These are phyloP conservation scores for Pelagia noctiluca DNA, from an alignment of 30 jellyfish, hydroid and myxozoan genomes.

Conservation along the genomic window DNA sequence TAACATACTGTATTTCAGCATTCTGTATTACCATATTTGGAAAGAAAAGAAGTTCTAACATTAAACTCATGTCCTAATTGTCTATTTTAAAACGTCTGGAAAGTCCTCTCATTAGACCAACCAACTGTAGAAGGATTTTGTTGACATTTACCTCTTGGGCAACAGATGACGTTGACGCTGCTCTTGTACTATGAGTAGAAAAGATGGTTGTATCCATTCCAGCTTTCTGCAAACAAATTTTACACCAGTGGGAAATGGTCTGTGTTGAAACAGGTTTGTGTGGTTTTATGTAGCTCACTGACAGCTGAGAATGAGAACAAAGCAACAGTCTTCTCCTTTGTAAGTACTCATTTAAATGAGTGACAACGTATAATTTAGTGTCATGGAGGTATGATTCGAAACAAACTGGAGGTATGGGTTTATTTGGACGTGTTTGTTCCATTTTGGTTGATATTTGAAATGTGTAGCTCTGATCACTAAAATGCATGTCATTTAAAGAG, in stretches of 20 bases:
- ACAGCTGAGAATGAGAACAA: not conserved
- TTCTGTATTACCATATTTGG: too few relatives aligned
- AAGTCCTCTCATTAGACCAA: not conserved
- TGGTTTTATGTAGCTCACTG: conserved; percentile 10
- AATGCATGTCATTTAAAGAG: not conserved
- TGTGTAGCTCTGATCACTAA: not conserved
- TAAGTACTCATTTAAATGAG: not conserved
- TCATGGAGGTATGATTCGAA: not conserved
- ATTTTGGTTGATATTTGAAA: not conserved
- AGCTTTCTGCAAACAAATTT: not conserved
- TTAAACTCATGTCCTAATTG: not conserved
- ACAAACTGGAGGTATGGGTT: not conserved
- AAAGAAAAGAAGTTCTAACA: not conserved
- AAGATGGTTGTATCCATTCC: conserved; percentile 2
- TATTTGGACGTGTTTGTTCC: conserved; percentile 23
- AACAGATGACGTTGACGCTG: not conserved
- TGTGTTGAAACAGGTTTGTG: conserved; percentile 23
- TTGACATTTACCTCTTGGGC: not conserved
- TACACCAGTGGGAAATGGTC: conserved; percentile 10
- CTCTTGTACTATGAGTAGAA: conserved; percentile 19
- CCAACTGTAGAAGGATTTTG: not conserved
- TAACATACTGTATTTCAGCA: not conserved
- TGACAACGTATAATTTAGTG: not conserved
- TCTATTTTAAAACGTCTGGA: not conserved
- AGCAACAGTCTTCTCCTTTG: not conserved